Evolutionary conservation across 2,797 vertebrate species (phyloP), one percentile per base, ranked within the genome.

Genomic region (Oreochromis mossambicus): DNA sequence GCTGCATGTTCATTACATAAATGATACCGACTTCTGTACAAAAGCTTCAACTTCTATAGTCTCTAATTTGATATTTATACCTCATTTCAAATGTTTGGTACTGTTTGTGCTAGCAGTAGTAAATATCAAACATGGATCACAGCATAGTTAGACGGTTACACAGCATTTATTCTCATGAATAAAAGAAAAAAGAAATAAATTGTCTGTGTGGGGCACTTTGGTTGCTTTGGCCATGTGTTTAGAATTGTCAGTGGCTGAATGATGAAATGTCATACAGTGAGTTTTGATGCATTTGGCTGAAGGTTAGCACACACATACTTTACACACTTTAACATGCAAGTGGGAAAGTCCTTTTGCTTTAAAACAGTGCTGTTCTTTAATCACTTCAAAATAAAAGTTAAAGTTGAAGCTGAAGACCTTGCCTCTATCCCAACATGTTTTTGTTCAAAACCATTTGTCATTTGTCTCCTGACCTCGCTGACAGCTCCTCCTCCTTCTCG

Each of bases 401-500:
- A 86, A 81, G 11, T 63, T 63, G 58, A 63, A 6, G 24, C 46
- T 79, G 63, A 79, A 83, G 54, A 50, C 41, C 50, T 46, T 86
- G 36, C 79, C 55, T 73, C 86, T 70, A 79, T 89, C 34, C 73
- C 52, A 73, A 24, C 32, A 55, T 34, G 78, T 32, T 81, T 82
- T 82, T 79, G 84, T 11, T 10, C 29, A 61, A 87, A 87, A 79
- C 41, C 83, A 78, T 83, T 92, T 78, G 92, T 87, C 79, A 83
- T 89, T 86, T 88, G 61, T 50, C 83, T 86, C 89, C 80, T 92
- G 87, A 94, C 92, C 92, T 93, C 87, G 61, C 84, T 82, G 86
- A 87, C 93, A 81, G 79, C 88, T 76, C 83, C 88, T 85, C 89
- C 92, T 84, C 91, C 84, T 88, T 82, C 86, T 87, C 46, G 56